Evolutionary conservation across 2,888 invertebrate genomes (phyloP).

Genomic region (Laspeyria flexula): DNA sequence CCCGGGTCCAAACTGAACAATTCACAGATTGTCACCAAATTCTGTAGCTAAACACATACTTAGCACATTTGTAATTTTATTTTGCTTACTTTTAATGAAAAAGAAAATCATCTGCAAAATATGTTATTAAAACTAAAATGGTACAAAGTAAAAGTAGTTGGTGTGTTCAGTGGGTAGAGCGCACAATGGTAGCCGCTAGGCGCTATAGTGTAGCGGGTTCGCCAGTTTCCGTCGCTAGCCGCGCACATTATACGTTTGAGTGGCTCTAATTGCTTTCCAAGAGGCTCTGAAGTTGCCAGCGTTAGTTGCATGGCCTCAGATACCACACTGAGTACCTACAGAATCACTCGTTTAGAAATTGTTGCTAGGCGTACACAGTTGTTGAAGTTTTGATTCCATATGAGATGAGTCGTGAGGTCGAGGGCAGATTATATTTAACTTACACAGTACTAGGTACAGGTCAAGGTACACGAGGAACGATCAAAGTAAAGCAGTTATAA

Average conservation of each 20-base stretch:
- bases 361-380: constrained; percentile 4
- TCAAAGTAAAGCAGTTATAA: too few species aligned
- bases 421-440: too few species aligned
- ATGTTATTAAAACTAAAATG: not conserved
- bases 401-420: not conserved
- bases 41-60: too few species aligned
- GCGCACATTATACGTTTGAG: constrained; percentile 53
- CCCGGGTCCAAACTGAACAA: too few species aligned
- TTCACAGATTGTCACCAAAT: too few species aligned
- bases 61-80: too few species aligned
- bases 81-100: too few species aligned
- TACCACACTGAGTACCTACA: constrained; percentile 10
- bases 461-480: too few species aligned
- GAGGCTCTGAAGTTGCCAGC: constrained; percentile 37
- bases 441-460: too few species aligned
- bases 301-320: constrained; percentile 32
- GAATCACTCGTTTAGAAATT: constrained; percentile 28
- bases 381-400: not conserved
- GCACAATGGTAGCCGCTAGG: too few species aligned
- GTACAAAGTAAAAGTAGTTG: not conserved
- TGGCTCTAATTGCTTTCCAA: constrained; percentile 55
- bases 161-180: constrained; percentile 2
- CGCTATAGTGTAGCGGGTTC: constrained; percentile 2
- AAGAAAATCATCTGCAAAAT: too few species aligned
- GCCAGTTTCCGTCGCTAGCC: constrained; percentile 6